Evolutionary conservation across 1,140 invertebrate genomes (phyloP), one percentile per base, ranked within the genome.

Genomic region (Nephila pilipes): DNA sequence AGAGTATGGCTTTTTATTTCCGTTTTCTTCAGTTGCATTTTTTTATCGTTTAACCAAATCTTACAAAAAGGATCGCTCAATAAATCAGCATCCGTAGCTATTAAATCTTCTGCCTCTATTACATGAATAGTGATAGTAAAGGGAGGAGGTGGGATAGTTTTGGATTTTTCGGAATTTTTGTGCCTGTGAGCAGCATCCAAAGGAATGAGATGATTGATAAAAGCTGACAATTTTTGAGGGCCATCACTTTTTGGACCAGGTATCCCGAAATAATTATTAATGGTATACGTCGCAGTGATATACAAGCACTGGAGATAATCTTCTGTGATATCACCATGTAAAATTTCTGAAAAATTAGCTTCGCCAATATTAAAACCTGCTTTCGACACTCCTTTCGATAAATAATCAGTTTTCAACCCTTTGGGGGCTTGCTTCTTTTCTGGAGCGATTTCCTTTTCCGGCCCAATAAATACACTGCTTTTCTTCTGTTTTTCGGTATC

Each of bases 21-120:
- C 14, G 90, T 92, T 29, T 10, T n/a, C 57, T 69, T 85, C 2
- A 55, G 18, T 2, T 32, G 12, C n/a, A 36, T 2, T 55, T 63
- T 20, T 18, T 65, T 85, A n/a, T 25, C 46, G 12, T 85, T 65
- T 16, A 92, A 16, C 90, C 90, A 92, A 69, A 92, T 69, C n/a
- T 69, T 85, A 14, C 90, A 92, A 36, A 69, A 90, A n/a, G 38
- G 90, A 85, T 92, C 90, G 36, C 80, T 85, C 3, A 69, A 22
- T 60, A 46, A 58, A 85, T 92, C 81, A 20, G 90, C 20, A 69
- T 92, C 90, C 12, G 25, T 54, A 12, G 38, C 16, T 3, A 32
- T 32, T 29, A 92, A 58, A 55, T 92, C 29, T 2, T 12, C 16
- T 6, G 80, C 90, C n/a, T 92, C 90, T 12, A 92, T 85, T 69